Base-by-base conservation (phyloP, 2,113 vertebrate genomes). In the Redunca redunca region DNA sequence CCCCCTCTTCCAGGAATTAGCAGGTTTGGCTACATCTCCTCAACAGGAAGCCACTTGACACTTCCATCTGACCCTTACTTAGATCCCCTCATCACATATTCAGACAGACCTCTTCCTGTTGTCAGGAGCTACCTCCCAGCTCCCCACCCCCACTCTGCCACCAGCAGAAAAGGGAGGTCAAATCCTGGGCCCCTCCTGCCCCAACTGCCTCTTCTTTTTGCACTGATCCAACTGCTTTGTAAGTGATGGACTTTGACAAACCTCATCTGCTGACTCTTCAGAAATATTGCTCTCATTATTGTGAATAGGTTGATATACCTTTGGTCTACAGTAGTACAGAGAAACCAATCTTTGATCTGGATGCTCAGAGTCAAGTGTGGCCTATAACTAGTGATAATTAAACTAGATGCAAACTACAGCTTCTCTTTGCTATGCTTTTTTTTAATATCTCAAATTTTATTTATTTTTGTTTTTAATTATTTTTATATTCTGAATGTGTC, bases 281-380 rank as follows among this genome's bases (percentile, higher is more conserved):
- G 90, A 91, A 92, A 88, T 36, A 48, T 14, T 1, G 46, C 74
- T 91, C 52, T 82, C 8, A 40, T 88, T 93, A 88, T 57, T 84
- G 40, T 19, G 25, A 58, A 88, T 12, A 48, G 43, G 36, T 26
- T 71, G 55, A 90, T 84, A 85, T 1, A 91, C 40, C 74, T 97
- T 88, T 60, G 88, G 80, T 74, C 90, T 94, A 48, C 0, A 58
- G 90, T 15, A 36, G 60, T 50, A 71, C 67, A 88, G 87, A 60
- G n/a, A 95, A 62, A 95, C 62, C 64, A 94, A 57, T 87, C 89
- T 96, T 93, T 95, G 87, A 80, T 80, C 77, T 82, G 52, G 48
- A 87, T 15, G 48, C 40, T 91, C 23, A 71, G 48, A 92, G 48
- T 82, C 80, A 89, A 87, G 52, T 3, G 5, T 64, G 64, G 52